Percentiles rank a stretch among this genome's conserved stretches.
Conservation (phyloP, 2,888 invertebrate genomes). For the Eupithecia dodoneata region DNA sequence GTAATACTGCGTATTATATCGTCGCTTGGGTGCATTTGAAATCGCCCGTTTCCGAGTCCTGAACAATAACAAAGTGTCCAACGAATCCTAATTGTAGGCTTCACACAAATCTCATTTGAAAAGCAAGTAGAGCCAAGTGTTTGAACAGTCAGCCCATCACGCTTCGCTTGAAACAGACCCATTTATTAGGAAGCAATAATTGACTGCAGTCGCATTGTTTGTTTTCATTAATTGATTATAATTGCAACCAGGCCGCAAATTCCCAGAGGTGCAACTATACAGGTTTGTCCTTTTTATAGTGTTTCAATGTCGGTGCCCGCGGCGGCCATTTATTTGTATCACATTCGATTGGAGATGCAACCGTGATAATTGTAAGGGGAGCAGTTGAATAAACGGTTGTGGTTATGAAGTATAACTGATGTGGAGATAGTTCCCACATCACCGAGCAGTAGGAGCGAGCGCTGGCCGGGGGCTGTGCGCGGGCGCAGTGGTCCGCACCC, state of each 20-base stretch:
- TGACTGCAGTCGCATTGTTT: slow-evolving; percentile 56
- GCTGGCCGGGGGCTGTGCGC: slow-evolving; percentile 60
- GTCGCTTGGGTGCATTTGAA: slow-evolving; percentile 70
- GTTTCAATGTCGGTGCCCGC: slow-evolving; percentile 36
- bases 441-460: slow-evolving; percentile 63
- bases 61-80: slow-evolving; percentile 77
- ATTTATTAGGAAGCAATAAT: slow-evolving; percentile 64
- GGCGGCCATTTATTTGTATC: slow-evolving; percentile 42
- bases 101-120: slow-evolving; percentile 60
- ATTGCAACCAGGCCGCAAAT: slow-evolving; percentile 55
- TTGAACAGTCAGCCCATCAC: slow-evolving; percentile 61
- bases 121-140: slow-evolving; percentile 60
- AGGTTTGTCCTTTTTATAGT: slow-evolving; percentile 45
- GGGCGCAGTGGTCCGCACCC: slow-evolving; percentile 66
- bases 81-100: slow-evolving; percentile 72
- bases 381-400: slow-evolving; percentile 70
- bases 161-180: slow-evolving; percentile 64
- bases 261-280: slow-evolving; percentile 48
- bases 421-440: slow-evolving; percentile 73
- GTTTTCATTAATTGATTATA: slow-evolving; percentile 58
- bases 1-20: slow-evolving; percentile 60
- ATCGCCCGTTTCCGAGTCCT: slow-evolving; percentile 73
- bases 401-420: slow-evolving; percentile 71
- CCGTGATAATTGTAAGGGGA: slow-evolving; percentile 70
- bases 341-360: slow-evolving; percentile 46